Evolutionary conservation across 2,113 vertebrate genomes (phyloP), one percentile per base, ranked within the genome.

Genomic region (Oreochromis niloticus): DNA sequence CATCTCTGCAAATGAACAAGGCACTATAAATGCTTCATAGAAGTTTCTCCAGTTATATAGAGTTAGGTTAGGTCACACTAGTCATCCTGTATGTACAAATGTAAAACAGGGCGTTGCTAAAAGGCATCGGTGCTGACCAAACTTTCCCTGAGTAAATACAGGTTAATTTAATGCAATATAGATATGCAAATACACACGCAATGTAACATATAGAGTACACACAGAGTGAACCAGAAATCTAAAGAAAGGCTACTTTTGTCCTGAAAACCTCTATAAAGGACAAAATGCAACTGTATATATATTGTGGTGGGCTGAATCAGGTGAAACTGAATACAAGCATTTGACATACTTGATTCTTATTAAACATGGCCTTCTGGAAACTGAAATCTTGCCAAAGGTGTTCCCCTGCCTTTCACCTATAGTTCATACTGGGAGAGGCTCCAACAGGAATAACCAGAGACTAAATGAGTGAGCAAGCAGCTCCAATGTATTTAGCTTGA

Each of bases 141-240:
- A 88, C 82, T 52, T 75, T 54, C 85, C 89, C 80, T 88, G 19
- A 78, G 85, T 85, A 82, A 92, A 92, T 85, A 89, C 9, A 82
- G 57, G 59, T 84, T 17, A 10, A 86, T 50, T 82, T 57, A 39
- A 81, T 89, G 82, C 59, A 68, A 48, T 83, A 52, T 22, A 83
- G 27, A 48, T 48, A 75, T 75, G 14, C 43, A 83, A 46, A 68
- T 32, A 85, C 59, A 82, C 41, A 61, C 3, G 2, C 39, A 27
- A 27, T 27, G 27, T 27, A 27, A 46, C 41, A 73, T 27, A 75
- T 12, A 39, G 17, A 39, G 4, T 22, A 19, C 22, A 80, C 79
- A 57, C 36, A 68, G 12, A 30, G 24, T 48, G 63, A 84, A 36
- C 1, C 1, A 14, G 11, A 66, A 24, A 83, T 22, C 50, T 75